A percentile compares a stretch with the other conserved stretches of the same genome.
These are phyloP conservation scores for Epinephelus malabaricus DNA, from an alignment of 2,797 vertebrate genomes.

Conservation along the genomic window DNA sequence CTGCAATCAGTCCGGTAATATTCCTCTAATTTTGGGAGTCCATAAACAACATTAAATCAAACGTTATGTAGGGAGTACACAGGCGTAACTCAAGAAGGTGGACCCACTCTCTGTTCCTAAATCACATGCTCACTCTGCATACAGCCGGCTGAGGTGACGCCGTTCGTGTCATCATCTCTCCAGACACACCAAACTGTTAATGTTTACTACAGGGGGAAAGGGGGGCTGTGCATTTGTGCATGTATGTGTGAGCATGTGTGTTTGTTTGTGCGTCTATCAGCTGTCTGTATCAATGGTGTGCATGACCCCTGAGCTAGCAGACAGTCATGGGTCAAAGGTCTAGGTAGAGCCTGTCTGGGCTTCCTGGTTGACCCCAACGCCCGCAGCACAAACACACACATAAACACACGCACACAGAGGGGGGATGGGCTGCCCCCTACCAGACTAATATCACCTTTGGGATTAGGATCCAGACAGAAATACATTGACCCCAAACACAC, in stretches of 20 bases:
- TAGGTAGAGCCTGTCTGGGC: constrained; percentile 86
- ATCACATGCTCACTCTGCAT: constrained; percentile 14
- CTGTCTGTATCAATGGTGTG: constrained; percentile 83
- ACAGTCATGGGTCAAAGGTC: constrained; percentile 87
- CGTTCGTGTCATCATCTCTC: constrained; percentile 39
- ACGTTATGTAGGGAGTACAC: neutral
- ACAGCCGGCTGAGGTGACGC: constrained; percentile 34
- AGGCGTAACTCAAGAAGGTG: neutral
- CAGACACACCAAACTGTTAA: constrained; percentile 55
- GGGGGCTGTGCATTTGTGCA: neutral
- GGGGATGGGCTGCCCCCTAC: constrained; percentile 70
- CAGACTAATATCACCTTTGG: constrained; percentile 89
- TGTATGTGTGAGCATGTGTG: constrained; percentile 37
- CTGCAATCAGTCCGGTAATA: neutral
- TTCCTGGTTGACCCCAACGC: constrained; percentile 80
- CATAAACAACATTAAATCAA: neutral
- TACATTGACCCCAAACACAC: constrained; percentile 76
- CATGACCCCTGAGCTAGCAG: constrained; percentile 83
- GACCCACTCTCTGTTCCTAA: constrained; percentile 3
- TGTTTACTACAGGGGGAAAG: constrained; percentile 25
- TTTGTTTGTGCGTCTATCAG: constrained; percentile 75
- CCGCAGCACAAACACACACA: constrained; percentile 63
- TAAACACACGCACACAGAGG: constrained; percentile 35
- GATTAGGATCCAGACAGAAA: constrained; percentile 88
- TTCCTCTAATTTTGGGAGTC: neutral